Percentiles rank a stretch among this genome's conserved stretches.
Evolutionary conservation across 2,888 invertebrate genomes (phyloP).

Genomic region (Lithosia quadra): DNA sequence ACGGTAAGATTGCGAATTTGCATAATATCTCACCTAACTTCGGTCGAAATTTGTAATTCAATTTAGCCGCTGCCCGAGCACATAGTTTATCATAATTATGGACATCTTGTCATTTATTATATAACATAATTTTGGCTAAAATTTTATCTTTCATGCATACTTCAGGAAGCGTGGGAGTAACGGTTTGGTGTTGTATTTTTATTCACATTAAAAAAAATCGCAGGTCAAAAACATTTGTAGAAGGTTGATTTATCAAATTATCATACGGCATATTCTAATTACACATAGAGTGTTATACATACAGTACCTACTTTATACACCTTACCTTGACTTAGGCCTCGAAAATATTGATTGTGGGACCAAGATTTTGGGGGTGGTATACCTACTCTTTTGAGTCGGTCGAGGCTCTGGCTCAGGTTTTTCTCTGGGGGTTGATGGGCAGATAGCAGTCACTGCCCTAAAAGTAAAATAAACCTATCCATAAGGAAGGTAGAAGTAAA

Average conservation of each 20-base stretch:
- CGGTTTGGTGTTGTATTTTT: too few relatives aligned
- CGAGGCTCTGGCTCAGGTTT: background rate
- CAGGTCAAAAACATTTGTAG: background rate
- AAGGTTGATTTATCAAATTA: background rate
- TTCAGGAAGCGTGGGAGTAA: background rate
- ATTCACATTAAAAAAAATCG: too few relatives aligned
- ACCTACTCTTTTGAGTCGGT: background rate
- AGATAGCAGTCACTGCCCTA: too few relatives aligned
- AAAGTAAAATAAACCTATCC: too few relatives aligned
- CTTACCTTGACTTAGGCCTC: too few relatives aligned
- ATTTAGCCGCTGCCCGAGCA: conserved; percentile 62
- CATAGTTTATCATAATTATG: conserved; percentile 60
- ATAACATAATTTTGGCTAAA: conserved; percentile 35
- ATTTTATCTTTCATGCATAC: conserved; percentile 2
- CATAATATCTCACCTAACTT: conserved; percentile 68
- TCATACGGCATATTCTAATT: too few relatives aligned
- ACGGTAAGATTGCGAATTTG: conserved; percentile 61
- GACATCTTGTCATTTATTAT: conserved; percentile 56
- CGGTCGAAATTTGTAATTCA: conserved; percentile 67
- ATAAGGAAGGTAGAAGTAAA: too few relatives aligned
- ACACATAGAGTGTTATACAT: too few relatives aligned
- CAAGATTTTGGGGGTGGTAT: background rate
- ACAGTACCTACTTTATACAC: too few relatives aligned
- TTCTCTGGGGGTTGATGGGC: too few relatives aligned
- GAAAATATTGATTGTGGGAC: too few relatives aligned